Base-by-base conservation (phyloP, 2,888 invertebrate species). In the Digitonthophagus gazella region DNA sequence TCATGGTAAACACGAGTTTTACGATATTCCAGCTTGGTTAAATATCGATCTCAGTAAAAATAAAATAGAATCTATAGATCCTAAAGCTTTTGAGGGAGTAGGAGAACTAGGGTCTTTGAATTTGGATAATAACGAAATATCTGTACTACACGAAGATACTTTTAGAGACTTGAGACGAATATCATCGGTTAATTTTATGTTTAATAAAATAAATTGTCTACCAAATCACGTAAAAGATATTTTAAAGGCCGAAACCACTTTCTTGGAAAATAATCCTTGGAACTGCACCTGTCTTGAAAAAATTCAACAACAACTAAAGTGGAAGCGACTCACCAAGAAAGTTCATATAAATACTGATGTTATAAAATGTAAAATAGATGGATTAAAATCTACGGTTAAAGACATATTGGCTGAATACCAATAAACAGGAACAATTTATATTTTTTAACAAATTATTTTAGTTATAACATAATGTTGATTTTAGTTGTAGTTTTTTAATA, bases 61-160 rank as follows among this genome's bases (percentile, higher is more conserved):
- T 65, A 67, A 71, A 67, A 78, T 79, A 63, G 66, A 71, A 28
- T 73, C 73, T 22, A 73, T 79, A 15, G 76, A 77, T 61, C 74
- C 75, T 61, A 73, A 75, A 0, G 78, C 78, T 14, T 79, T 79
- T 64, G 73, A 74, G 54, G 76, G 76, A 1, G 68, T 77, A 5
- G 75, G 76, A 68, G 73, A 71, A 19, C 72, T 79, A 61, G 78
- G 78, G 1, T 75, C 74, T 75, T 66, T 79, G 69, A 74, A 76
- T 68, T 71, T 79, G 56, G 75, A 76, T 55, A 71, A 72, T 58
- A 78, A 79, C 69, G 73, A 76, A 72, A 72, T 79, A 8, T 73
- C 75, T 19, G 74, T 75, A 54, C 73, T 79, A 16, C 73, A 74
- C 67, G 74, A 74, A n/a, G 22, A 69, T 19, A 54, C 22, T 22